Conservation (phyloP, 2,797 vertebrate genomes). For the Pelodytes ibericus region DNA sequence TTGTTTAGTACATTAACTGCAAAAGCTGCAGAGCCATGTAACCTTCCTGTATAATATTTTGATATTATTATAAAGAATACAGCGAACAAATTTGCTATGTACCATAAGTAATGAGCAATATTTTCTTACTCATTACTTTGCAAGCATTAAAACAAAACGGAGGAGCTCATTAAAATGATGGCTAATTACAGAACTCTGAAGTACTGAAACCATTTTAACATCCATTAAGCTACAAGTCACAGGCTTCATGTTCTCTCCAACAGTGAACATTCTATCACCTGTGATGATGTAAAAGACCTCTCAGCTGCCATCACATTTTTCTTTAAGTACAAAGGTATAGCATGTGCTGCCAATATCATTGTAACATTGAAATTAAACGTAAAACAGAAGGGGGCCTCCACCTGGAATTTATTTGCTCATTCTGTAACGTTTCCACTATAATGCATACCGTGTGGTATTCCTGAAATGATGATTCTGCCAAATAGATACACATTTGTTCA, state of each 20-base stretch:
- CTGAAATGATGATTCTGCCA: not conserved
- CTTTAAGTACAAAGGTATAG: not conserved
- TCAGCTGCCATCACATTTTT: not conserved
- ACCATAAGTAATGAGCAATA: no score
- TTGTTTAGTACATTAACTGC: no score
- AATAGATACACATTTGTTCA: not conserved
- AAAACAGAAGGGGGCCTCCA: not conserved
- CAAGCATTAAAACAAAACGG: no score
- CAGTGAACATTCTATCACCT: not conserved
- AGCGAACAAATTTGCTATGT: no score
- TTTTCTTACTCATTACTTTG: no score
- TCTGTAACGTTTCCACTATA: not conserved
- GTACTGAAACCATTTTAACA: no score
- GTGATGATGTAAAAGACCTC: not conserved
- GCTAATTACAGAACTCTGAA: no score
- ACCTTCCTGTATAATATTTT: no score
- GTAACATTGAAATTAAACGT: not conserved
- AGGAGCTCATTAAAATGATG: no score
- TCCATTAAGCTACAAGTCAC: no score
- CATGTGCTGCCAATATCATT: not conserved
- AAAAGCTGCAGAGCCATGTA: no score
- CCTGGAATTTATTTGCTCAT: not conserved
- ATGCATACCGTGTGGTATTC: not conserved
- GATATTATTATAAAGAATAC: no score
- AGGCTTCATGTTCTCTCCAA: not conserved